Evolutionary conservation across 1,140 invertebrate species (phyloP).

Genomic region (Archivesica marissinica): DNA sequence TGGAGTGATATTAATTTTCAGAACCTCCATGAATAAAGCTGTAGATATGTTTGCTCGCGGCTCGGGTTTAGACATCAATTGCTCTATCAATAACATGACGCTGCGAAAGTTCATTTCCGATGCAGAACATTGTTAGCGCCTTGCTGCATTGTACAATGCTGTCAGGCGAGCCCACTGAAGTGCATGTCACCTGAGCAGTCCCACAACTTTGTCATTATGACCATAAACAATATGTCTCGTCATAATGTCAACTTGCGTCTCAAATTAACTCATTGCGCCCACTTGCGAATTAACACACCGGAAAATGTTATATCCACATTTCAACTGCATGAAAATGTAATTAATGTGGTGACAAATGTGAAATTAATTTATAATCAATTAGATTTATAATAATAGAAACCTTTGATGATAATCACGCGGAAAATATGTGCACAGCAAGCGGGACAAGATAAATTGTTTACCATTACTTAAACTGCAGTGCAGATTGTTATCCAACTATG

Average conservation of each 20-base stretch:
- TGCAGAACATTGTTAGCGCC: background rate
- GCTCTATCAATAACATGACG: no score
- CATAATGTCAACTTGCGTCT: background rate
- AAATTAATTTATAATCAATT: constrained; percentile 30
- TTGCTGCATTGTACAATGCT: background rate
- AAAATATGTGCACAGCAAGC: background rate
- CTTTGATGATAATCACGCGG: constrained; percentile 11
- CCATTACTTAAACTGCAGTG: constrained; percentile 12
- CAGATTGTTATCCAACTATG: background rate
- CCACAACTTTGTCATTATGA: background rate
- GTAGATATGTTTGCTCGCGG: no score
- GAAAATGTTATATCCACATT: constrained; percentile 15
- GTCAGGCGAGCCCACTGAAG: background rate
- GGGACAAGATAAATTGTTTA: constrained; percentile 30
- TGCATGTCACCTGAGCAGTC: background rate
- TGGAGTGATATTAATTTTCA: no score
- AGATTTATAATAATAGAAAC: constrained; percentile 1
- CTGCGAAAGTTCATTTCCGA: no score
- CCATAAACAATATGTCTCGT: constrained; percentile 10
- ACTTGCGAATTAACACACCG: background rate
- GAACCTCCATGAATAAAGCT: no score
- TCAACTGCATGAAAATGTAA: constrained; percentile 16
- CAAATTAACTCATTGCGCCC: background rate
- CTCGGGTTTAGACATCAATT: no score
- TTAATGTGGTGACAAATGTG: constrained; percentile 7